phyloP scores from a whole-genome alignment of 1,140 invertebrate genomes.

The Zelostemma sp. region DNA sequence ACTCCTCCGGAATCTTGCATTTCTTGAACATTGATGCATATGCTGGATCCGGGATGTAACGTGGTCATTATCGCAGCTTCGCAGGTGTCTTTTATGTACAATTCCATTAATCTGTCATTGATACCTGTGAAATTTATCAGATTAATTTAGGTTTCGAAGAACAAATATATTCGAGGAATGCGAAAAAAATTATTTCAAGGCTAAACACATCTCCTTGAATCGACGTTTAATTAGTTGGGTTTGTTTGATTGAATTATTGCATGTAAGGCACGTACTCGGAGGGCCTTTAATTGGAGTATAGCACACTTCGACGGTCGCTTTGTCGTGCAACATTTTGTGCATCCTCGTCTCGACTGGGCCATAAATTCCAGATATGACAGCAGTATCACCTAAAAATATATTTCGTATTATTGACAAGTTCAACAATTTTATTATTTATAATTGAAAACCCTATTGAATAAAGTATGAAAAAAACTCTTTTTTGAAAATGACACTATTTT shows the following conservation, averaged over 20 bases:
- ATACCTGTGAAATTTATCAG: conserved; percentile 68
- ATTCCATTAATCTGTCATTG: conserved; percentile 80
- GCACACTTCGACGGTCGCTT: conserved; percentile 82
- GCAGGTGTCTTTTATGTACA: conserved; percentile 81
- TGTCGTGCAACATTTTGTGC: conserved; percentile 83
- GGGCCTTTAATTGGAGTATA: conserved; percentile 83
- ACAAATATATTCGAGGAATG: too few relatives aligned
- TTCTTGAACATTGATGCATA: conserved; percentile 87
- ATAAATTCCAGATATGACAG: conserved; percentile 82
- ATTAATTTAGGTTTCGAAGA: neutral
- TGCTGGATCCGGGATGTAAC: conserved; percentile 82
- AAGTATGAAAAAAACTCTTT: conserved; percentile 22
- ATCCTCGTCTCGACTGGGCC: conserved; percentile 86
- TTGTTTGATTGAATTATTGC: neutral
- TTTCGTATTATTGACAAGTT: too few relatives aligned
- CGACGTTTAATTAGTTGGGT: too few relatives aligned
- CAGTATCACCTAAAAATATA: conserved; percentile 83
- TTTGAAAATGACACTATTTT: too few relatives aligned
- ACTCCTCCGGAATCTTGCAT: conserved; percentile 88
- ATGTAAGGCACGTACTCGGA: conserved; percentile 71
- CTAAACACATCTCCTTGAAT: too few relatives aligned
- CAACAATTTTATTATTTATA: conserved; percentile 7
- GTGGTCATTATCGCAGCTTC: conserved; percentile 78
- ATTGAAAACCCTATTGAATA: neutral
- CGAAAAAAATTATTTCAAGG: too few relatives aligned